Percentiles rank a stretch among this genome's conserved stretches.
Conservation (phyloP, 2,888 invertebrate genomes). For the Drosophila stalkeri region DNA sequence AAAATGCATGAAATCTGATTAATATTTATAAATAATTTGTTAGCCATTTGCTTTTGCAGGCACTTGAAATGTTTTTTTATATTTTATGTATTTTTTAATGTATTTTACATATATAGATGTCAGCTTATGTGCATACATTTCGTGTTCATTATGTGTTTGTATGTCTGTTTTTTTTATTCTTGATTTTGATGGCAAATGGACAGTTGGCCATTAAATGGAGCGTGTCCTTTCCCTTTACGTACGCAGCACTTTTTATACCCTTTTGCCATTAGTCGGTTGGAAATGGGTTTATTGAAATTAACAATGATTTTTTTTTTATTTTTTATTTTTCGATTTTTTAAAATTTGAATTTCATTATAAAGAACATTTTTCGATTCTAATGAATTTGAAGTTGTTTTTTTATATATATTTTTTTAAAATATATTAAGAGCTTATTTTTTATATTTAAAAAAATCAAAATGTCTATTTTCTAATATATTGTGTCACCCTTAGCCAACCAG, state of each 20-base stretch:
- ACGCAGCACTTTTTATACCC: constrained; percentile 20
- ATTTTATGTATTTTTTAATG: constrained; percentile 2
- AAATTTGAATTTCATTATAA: no score
- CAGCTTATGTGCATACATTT: constrained; percentile 8
- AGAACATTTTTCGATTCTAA: no score
- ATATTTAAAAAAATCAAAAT: no score
- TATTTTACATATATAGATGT: constrained; percentile 20
- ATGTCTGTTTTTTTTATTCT: background rate
- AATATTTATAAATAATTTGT: constrained; percentile 46
- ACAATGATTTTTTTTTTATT: no score
- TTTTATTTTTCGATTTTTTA: no score
- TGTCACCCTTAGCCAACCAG: no score
- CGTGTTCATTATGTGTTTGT: background rate
- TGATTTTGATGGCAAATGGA: constrained; percentile 27
- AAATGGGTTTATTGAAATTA: background rate
- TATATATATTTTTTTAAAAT: no score
- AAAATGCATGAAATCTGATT: constrained; percentile 30
- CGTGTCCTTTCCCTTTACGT: constrained; percentile 22
- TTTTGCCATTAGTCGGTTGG: background rate
- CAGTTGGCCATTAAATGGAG: constrained; percentile 56
- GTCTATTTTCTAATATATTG: no score
- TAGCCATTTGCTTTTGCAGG: constrained; percentile 22
- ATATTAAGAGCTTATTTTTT: no score
- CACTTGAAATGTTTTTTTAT: constrained; percentile 37
- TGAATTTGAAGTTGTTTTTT: no score